Base-by-base conservation (phyloP, 2,797 vertebrate species). In the Steatocranus sp. region DNA sequence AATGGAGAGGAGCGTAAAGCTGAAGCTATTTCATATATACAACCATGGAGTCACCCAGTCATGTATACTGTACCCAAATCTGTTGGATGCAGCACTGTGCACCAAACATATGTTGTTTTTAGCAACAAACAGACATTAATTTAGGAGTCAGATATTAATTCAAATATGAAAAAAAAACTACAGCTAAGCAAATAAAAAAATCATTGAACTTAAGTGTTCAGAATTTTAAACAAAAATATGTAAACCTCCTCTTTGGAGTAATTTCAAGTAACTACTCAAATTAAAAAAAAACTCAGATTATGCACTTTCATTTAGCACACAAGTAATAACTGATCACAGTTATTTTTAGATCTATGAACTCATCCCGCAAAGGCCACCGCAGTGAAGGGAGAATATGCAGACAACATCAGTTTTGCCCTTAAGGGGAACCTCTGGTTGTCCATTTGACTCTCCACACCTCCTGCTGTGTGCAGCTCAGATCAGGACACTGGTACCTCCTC, bases 81-180 rank as follows among this genome's bases (percentile, higher is more conserved):
- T 94, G 95, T 95, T 93, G 91, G 94, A 96, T 93, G 94, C 96
- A 96, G 92, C 92, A 93, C 94, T 93, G 96, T 96, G 96, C 92
- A 94, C 93, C 85, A 95, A 94, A 94, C 96, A 97, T 97, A 97
- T 97, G 96, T 95, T 94, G 90, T 86, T 90, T 92, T 94, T 86
- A 88, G 86, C 58, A 92, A 83, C 83, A 86, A 89, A 91, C 86
- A 83, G 85, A 87, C 87, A 88, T 88, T 92, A 76, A 93, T 92
- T 91, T 86, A 83, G 46, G 41, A 85, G 30, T 41, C 70, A 80
- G 41, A 85, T 91, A 90, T 90, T 84, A 85, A 91, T 87, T 93
- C 56, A 84, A 82, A 90, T 81, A 78, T 63, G 12, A 74, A 87
- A 73, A 87, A 74, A 54, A 75, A 74, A 20, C 53, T 63, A 85